These are phyloP conservation scores for Taenioides sp. DNA, from an alignment of 2,797 vertebrate genomes.

Conservation along the genomic window DNA sequence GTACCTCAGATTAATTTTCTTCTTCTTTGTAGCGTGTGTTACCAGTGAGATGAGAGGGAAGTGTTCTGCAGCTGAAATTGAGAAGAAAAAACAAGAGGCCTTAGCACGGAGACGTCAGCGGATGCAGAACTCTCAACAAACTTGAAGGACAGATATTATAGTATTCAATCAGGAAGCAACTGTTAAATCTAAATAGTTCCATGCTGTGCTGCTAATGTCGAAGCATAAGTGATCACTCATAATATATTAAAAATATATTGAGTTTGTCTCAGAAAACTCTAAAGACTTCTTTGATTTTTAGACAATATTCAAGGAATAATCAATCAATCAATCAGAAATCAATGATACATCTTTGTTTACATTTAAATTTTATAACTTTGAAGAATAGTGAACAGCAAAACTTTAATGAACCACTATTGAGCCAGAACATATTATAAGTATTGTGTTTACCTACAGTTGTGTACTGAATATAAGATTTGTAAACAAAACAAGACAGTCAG, in stretches of 20 bases:
- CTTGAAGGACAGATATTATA: constrained; percentile 24
- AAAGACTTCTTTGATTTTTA: constrained; percentile 14
- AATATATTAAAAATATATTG: neutral
- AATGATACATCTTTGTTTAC: constrained; percentile 11
- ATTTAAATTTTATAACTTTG: constrained; percentile 3
- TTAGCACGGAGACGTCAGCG: constrained; percentile 84
- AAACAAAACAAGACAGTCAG: neutral
- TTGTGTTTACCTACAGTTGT: constrained; percentile 21
- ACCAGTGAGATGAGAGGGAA: constrained; percentile 76
- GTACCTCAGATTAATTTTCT: neutral
- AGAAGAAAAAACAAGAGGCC: constrained; percentile 91
- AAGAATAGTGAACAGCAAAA: neutral
- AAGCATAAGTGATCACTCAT: neutral
- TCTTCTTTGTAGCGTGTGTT: constrained; percentile 73
- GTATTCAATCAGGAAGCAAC: neutral
- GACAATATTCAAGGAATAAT: neutral
- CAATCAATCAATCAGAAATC: constrained; percentile 12
- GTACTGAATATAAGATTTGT: neutral
- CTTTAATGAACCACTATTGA: neutral
- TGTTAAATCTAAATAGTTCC: constrained; percentile 11
- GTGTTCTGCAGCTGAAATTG: constrained; percentile 89
- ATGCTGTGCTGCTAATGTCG: constrained; percentile 25
- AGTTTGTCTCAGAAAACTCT: neutral
- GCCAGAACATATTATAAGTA: neutral
- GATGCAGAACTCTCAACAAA: constrained; percentile 71